Evolutionary conservation across 2,888 invertebrate species (phyloP).

Genomic region (Nymphalis urticae): DNA sequence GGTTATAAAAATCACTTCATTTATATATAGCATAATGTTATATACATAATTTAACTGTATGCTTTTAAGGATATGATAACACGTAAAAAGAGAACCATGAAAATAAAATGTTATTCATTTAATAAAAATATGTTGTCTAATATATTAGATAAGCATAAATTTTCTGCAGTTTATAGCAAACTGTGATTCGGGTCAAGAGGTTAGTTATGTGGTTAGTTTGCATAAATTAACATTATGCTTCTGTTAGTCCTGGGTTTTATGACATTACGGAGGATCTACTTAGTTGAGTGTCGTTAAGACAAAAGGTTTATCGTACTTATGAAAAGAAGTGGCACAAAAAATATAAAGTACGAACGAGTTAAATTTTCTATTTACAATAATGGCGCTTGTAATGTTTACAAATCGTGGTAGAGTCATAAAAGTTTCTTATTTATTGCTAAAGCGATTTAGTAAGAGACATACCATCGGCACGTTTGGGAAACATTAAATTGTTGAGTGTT

Average conservation of each 20-base stretch:
- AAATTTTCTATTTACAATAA: constrained; percentile 41
- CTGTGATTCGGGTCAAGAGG: constrained; percentile 48
- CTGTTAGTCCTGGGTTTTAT: not conserved
- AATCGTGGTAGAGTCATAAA: constrained; percentile 55
- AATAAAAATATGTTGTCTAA: not conserved
- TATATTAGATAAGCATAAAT: not conserved
- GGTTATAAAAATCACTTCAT: too few relatives aligned
- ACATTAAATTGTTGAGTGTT: constrained; percentile 53
- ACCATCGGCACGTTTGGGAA: constrained; percentile 49
- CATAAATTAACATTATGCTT: constrained; percentile 36
- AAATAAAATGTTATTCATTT: not conserved
- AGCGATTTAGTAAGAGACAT: constrained; percentile 56
- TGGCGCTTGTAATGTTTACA: constrained; percentile 37
- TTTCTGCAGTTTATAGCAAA: constrained; percentile 15
- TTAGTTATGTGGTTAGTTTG: constrained; percentile 54
- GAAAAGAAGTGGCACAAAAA: not conserved
- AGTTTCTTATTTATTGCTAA: constrained; percentile 54
- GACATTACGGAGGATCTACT: constrained; percentile 18
- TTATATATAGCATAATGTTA: too few relatives aligned
- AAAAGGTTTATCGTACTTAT: not conserved
- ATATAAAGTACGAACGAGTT: not conserved
- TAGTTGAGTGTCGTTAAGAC: constrained; percentile 29
- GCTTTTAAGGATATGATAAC: too few relatives aligned
- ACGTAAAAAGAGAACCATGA: too few relatives aligned
- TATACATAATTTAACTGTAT: too few relatives aligned